phyloP scores from a whole-genome alignment of 2,113 vertebrate species.

The Hymenochirus boettgeri region DNA sequence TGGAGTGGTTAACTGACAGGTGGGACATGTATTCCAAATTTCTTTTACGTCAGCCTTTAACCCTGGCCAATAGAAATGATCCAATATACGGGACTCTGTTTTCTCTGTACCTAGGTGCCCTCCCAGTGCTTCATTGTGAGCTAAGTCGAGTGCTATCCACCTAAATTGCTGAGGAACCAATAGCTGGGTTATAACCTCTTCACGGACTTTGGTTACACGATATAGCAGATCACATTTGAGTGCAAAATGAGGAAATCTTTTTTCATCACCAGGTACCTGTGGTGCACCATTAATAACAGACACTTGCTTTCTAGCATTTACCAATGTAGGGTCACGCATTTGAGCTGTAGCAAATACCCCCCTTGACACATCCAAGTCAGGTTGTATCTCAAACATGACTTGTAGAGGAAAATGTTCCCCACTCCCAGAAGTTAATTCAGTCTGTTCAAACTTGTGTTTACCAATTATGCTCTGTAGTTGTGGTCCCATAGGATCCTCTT shows the following conservation, averaged over 20 bases:
- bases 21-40: neutral
- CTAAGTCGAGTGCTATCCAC: neutral
- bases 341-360: neutral
- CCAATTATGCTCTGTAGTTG: neutral
- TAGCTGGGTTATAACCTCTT: neutral
- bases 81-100: neutral
- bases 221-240: neutral
- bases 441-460: neutral
- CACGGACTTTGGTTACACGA: neutral
- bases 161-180: neutral
- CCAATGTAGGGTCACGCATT: neutral
- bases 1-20: neutral
- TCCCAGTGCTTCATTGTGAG: neutral
- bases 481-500: neutral
- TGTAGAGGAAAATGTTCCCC: neutral
- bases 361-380: neutral
- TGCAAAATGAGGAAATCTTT: neutral
- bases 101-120: neutral
- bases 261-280: neutral
- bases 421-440: neutral
- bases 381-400: neutral
- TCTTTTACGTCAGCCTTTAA: neutral
- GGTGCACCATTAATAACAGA: neutral
- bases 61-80: neutral
- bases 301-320: neutral